phyloP scores from a whole-genome alignment of 2,113 vertebrate species.

The Agelaius tricolor region DNA sequence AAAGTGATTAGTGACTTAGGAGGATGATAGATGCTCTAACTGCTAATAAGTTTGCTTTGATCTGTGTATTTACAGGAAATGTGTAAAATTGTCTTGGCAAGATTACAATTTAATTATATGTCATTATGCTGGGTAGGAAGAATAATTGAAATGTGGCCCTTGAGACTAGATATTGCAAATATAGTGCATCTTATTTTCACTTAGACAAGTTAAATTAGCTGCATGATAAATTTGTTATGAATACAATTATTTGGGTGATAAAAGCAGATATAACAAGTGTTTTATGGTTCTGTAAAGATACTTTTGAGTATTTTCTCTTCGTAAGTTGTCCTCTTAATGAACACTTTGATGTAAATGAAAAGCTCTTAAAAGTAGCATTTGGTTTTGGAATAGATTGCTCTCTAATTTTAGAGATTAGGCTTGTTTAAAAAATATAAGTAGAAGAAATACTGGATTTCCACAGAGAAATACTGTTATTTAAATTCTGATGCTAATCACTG shows the following conservation, averaged over 20 bases:
- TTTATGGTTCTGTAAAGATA: slow-evolving; percentile 27
- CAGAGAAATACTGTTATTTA: background rate
- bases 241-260: slow-evolving; percentile 77
- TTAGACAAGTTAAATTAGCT: slow-evolving; percentile 80
- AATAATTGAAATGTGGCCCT: slow-evolving; percentile 79
- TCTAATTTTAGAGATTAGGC: background rate
- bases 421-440: background rate
- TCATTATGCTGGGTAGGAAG: slow-evolving; percentile 73
- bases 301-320: slow-evolving; percentile 10
- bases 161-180: slow-evolving; percentile 74
- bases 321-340: background rate
- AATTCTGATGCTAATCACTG: background rate
- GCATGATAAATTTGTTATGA: slow-evolving; percentile 77
- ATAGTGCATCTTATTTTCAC: slow-evolving; percentile 76
- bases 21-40: slow-evolving; percentile 62
- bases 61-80: slow-evolving; percentile 73
- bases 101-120: slow-evolving; percentile 76
- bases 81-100: slow-evolving; percentile 71
- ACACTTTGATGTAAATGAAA: slow-evolving; percentile 15
- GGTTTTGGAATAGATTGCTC: background rate
- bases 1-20: slow-evolving; percentile 56
- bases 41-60: slow-evolving; percentile 72
- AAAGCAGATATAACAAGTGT: slow-evolving; percentile 60
- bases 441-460: background rate
- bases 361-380: background rate